These are phyloP conservation scores for Pedetes capensis DNA, from an alignment of 2,113 vertebrate species.

Conservation along the genomic window DNA sequence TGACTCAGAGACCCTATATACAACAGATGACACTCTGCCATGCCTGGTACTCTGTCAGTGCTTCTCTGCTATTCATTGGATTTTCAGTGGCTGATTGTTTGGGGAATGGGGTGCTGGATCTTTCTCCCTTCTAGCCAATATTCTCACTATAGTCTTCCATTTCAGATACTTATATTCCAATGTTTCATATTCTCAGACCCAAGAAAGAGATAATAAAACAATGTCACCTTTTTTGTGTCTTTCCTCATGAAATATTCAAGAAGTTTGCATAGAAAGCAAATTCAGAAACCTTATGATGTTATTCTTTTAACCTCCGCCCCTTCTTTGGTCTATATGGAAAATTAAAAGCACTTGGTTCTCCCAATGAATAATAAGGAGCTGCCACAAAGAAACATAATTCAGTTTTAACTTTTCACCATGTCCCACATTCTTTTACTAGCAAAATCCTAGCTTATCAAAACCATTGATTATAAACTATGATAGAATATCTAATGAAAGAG, in stretches of 20 bases:
- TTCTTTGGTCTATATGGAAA: background rate
- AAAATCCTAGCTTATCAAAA: constrained; percentile 13
- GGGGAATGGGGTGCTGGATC: too few relatives aligned
- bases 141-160: background rate
- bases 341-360: background rate
- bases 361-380: background rate
- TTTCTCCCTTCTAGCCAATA: constrained; percentile 8
- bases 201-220: background rate
- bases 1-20: too few relatives aligned
- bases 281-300: background rate
- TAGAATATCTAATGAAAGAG: background rate
- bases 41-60: too few relatives aligned
- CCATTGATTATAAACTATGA: background rate
- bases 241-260: constrained; percentile 35
- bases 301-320: background rate
- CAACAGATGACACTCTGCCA: too few relatives aligned
- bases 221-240: constrained; percentile 11
- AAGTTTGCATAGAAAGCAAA: constrained; percentile 14
- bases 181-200: background rate
- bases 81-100: too few relatives aligned
- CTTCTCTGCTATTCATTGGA: too few relatives aligned
- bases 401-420: background rate
- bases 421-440: background rate
- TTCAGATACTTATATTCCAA: constrained; percentile 15
- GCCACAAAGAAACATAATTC: background rate